Evolutionary conservation across 1,140 invertebrate genomes (phyloP).

Genomic region (Rhagoletis zephyria): DNA sequence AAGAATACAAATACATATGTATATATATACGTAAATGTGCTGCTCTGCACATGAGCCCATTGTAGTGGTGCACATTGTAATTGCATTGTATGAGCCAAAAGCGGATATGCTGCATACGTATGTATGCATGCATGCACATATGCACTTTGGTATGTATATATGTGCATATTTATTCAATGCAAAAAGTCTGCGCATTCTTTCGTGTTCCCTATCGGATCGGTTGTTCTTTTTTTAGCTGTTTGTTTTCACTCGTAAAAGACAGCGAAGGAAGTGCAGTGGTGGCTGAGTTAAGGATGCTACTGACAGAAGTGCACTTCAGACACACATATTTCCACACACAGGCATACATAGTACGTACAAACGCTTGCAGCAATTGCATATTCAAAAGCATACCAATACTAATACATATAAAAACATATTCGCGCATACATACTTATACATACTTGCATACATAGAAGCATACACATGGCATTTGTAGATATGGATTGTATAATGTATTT

Average conservation of each 20-base stretch:
- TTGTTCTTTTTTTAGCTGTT: neutral
- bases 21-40: neutral
- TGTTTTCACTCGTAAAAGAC: slow-evolving; percentile 10
- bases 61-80: slow-evolving; percentile 35
- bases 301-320: slow-evolving; percentile 8
- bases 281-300: slow-evolving; percentile 37
- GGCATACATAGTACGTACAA: neutral
- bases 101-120: slow-evolving; percentile 19
- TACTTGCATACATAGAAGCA: neutral
- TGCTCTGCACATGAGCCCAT: neutral
- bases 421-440: neutral
- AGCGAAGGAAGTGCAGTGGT: neutral
- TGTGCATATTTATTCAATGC: slow-evolving; percentile 9
- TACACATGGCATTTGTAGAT: neutral
- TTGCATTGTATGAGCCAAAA: slow-evolving; percentile 36
- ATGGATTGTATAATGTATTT: neutral
- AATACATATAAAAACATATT: neutral
- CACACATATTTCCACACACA: neutral
- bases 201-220: neutral
- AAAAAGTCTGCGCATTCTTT: neutral
- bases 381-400: neutral
- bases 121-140: neutral
- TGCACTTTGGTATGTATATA: neutral
- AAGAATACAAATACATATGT: neutral
- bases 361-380: neutral